phyloP scores from a whole-genome alignment of 2,888 invertebrate genomes.

The Pandemis heparana region DNA sequence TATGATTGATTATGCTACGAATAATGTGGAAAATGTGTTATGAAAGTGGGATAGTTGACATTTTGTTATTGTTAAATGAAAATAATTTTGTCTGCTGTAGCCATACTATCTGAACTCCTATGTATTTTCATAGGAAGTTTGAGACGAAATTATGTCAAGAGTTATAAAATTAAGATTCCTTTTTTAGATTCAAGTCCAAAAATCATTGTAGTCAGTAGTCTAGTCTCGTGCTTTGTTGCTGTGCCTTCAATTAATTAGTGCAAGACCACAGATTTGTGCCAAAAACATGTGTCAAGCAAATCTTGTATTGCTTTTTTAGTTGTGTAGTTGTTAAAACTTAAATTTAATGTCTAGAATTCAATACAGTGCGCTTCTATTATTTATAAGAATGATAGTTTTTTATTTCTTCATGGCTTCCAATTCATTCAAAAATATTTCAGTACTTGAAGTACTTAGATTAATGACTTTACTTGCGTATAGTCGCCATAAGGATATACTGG shows the following conservation, averaged over 20 bases:
- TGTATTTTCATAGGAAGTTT: neutral
- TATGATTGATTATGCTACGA: neutral
- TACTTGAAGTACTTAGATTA: neutral
- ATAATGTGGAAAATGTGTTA: slow-evolving; percentile 8
- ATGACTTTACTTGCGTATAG: slow-evolving; percentile 1
- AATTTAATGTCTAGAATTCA: neutral
- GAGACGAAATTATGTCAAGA: neutral
- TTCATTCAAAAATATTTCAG: neutral
- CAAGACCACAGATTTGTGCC: slow-evolving; percentile 27
- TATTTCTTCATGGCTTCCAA: slow-evolving; percentile 2
- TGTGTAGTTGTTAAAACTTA: neutral
- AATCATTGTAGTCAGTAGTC: slow-evolving; percentile 35
- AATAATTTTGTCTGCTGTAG: neutral
- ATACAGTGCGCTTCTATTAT: neutral
- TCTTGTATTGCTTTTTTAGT: slow-evolving; percentile 16
- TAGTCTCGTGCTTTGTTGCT: slow-evolving; percentile 37
- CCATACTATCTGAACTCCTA: neutral
- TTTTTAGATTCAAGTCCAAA: neutral
- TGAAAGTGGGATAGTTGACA: neutral
- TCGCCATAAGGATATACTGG: neutral
- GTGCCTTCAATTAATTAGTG: slow-evolving; percentile 34
- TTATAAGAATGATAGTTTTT: neutral
- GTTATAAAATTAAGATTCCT: neutral
- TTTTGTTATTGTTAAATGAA: neutral
- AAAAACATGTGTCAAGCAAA: slow-evolving; percentile 30